These are phyloP conservation scores for Epinephelus awoara DNA, from an alignment of 2,797 vertebrate species.

Conservation along the genomic window DNA sequence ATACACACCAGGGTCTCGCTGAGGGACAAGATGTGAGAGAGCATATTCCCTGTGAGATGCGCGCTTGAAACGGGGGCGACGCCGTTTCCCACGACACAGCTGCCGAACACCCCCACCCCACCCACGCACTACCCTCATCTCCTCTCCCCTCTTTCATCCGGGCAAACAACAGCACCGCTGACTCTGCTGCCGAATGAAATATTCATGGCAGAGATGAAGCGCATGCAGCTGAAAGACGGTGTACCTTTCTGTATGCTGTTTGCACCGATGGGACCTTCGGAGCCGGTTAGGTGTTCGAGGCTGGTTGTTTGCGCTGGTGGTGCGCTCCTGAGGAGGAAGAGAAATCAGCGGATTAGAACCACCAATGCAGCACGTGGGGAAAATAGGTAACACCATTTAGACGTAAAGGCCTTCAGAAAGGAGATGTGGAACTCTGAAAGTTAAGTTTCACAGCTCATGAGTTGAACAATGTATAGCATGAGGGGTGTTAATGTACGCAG, in stretches of 20 bases:
- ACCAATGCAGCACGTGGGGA: slow-evolving; percentile 14
- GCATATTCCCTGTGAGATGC: slow-evolving; percentile 69
- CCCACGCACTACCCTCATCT: slow-evolving; percentile 43
- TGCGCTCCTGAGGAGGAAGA: slow-evolving; percentile 73
- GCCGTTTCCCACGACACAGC: slow-evolving; percentile 51
- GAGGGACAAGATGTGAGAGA: slow-evolving; percentile 75
- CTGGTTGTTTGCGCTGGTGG: slow-evolving; percentile 64
- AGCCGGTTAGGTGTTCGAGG: slow-evolving; percentile 72
- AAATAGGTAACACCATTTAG: slow-evolving; percentile 26
- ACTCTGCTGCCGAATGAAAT: slow-evolving; percentile 78
- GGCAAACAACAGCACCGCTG: slow-evolving; percentile 75
- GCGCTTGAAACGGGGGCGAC: slow-evolving; percentile 57
- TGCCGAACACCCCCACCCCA: slow-evolving; percentile 18
- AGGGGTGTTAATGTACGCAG: neutral
- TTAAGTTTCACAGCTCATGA: slow-evolving; percentile 45
- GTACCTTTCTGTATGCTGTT: slow-evolving; percentile 83
- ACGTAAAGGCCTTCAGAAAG: slow-evolving; percentile 34
- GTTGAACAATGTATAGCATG: neutral
- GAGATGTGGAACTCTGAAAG: slow-evolving; percentile 34
- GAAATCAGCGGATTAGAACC: slow-evolving; percentile 56
- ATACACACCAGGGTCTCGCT: slow-evolving; percentile 66
- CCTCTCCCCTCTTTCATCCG: slow-evolving; percentile 71
- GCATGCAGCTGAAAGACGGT: slow-evolving; percentile 68
- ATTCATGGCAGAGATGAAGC: slow-evolving; percentile 81
- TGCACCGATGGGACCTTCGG: slow-evolving; percentile 72